Percentiles rank a stretch among this genome's conserved stretches.
phyloP scores from a whole-genome alignment of 1,140 invertebrate species.

The Zaprionus lachaisei region DNA sequence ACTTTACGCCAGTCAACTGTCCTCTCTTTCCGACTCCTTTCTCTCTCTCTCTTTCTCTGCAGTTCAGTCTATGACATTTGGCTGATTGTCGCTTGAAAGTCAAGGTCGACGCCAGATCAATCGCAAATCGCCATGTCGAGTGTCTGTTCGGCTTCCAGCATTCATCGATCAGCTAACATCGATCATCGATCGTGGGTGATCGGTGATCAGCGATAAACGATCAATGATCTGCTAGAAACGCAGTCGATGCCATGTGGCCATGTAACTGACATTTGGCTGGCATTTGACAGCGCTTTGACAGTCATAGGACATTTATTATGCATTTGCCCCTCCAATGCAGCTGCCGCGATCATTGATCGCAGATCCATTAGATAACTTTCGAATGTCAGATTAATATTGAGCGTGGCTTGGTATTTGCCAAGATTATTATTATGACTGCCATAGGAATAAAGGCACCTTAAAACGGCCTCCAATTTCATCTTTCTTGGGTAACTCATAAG shows the following conservation, averaged over 20 bases:
- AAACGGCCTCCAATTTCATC: too few species aligned
- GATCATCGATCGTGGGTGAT: slow-evolving; percentile 27
- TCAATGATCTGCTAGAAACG: slow-evolving; percentile 38
- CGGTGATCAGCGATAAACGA: slow-evolving; percentile 13
- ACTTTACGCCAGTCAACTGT: slow-evolving; percentile 28
- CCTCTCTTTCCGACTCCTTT: background rate
- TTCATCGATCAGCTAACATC: slow-evolving; percentile 36
- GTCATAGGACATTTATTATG: slow-evolving; percentile 70
- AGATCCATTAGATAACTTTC: slow-evolving; percentile 13
- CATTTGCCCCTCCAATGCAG: slow-evolving; percentile 43
- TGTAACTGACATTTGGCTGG: slow-evolving; percentile 65
- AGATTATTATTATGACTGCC: slow-evolving; percentile 3
- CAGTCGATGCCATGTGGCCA: slow-evolving; percentile 52
- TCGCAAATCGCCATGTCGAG: slow-evolving; percentile 12
- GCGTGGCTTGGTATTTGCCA: background rate
- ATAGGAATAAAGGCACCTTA: background rate
- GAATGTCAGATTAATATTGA: slow-evolving; percentile 17
- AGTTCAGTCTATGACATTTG: slow-evolving; percentile 42
- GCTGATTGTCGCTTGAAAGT: slow-evolving; percentile 62
- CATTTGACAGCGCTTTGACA: slow-evolving; percentile 65
- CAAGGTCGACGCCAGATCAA: slow-evolving; percentile 49
- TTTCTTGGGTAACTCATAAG: background rate
- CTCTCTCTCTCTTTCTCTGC: background rate
- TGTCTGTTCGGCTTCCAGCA: slow-evolving; percentile 47
- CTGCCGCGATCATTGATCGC: background rate